Base-by-base conservation (phyloP, 2,113 vertebrate species). In the Scatophagus argus region DNA sequence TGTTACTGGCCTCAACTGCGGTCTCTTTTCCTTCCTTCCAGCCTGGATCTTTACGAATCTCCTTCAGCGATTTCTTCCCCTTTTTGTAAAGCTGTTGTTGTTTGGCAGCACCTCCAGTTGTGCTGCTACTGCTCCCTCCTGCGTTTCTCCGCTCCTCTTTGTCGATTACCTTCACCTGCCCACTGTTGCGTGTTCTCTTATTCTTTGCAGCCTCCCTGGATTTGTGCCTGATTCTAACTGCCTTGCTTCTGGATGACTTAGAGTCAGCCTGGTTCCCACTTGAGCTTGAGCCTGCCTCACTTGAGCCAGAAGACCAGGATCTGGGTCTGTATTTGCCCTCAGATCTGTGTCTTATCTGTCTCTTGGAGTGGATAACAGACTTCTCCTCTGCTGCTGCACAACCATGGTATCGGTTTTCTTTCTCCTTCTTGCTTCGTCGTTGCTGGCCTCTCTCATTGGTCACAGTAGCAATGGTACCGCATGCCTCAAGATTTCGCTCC, bases 301-400 rank as follows among this genome's bases (percentile, higher is more conserved):
- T 99, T 51, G 98, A 99, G 71, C 97, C 98, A 0, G 98, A 99
- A 0, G 98, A 99, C 96, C 97, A 99, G 4, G 98, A 99, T 14
- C 97, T 96, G 84, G 96, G 96, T 87, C 98, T 96, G 60, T 91
- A 92, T 89, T 97, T 97, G 23, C 96, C 96, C 69, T 97, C 96
- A 4, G 95, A 92, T 46, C 96, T 95, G 70, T 97, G 96, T 62
- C 96, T 96, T 41, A 86, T 89, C 83, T 97, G 97, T 89, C 95
- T 97, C 88, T 95, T 98, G 32, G 91, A 92, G 58, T 94, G 79
- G 87, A 91, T 78, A 43, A 94, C 87, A 89, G 94, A 94, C 55
- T 91, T 93, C 52, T 94, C 93, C 27, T 96, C 96, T 27, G 94
- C 94, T 3, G 87, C 63, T 21, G 92, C 77, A 62, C 87, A 92